phyloP scores from a whole-genome alignment of 2,797 vertebrate genomes.

The Tenualosa ilisha region DNA sequence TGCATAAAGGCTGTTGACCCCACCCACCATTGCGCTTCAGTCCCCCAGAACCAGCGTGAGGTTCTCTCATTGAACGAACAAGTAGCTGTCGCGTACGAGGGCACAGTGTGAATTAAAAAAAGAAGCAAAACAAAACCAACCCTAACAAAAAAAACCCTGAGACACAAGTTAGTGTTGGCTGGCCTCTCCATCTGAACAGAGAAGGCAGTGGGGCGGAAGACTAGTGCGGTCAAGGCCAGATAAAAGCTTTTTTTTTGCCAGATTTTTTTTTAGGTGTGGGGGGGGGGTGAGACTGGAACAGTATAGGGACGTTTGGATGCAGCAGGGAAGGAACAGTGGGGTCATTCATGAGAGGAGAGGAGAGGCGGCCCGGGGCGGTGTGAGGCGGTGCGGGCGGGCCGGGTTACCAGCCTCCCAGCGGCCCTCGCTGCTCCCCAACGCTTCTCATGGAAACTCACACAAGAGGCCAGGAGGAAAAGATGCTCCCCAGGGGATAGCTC shows the following conservation, averaged over 20 bases:
- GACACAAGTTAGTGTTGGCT: slow-evolving; percentile 20
- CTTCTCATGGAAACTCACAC: slow-evolving; percentile 39
- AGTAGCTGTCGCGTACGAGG: slow-evolving; percentile 4
- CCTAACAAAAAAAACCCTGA: not conserved
- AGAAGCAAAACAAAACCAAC: not conserved
- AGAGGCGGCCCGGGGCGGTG: slow-evolving; percentile 19
- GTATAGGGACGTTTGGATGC: slow-evolving; percentile 14
- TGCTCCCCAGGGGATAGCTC: slow-evolving; percentile 9
- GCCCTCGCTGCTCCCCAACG: slow-evolving; percentile 32
- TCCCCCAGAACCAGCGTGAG: not conserved
- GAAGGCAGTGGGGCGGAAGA: slow-evolving; percentile 31
- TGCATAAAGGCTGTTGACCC: not conserved
- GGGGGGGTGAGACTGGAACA: slow-evolving; percentile 17
- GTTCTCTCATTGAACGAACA: slow-evolving; percentile 1
- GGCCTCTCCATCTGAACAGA: slow-evolving; percentile 24
- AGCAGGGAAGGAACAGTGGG: slow-evolving; percentile 45
- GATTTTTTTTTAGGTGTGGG: not conserved
- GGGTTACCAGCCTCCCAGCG: slow-evolving; percentile 35
- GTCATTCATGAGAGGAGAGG: slow-evolving; percentile 48
- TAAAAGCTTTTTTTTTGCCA: slow-evolving; percentile 37
- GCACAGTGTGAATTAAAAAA: not conserved
- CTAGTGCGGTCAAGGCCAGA: slow-evolving; percentile 28
- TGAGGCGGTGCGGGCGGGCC: slow-evolving; percentile 23
- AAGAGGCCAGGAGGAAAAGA: slow-evolving; percentile 31
- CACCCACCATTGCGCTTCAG: slow-evolving; percentile 12